phyloP scores from a whole-genome alignment of 2,797 vertebrate genomes.

The Brachymystax lenok region DNA sequence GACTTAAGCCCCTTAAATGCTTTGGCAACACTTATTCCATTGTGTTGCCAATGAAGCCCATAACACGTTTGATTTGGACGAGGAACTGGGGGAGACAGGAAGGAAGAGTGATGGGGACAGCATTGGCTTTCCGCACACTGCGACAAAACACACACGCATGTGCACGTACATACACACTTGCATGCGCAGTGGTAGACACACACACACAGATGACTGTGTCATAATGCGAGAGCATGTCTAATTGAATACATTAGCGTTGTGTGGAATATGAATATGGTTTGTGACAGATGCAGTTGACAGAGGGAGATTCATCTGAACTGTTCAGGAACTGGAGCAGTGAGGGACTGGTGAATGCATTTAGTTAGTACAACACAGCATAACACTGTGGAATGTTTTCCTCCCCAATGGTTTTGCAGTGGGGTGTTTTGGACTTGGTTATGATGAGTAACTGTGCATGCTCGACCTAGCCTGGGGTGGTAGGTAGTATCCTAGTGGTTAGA shows the following conservation, averaged over 20 bases:
- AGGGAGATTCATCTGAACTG: not conserved
- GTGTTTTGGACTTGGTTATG: not conserved
- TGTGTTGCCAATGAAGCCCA: conserved; percentile 79
- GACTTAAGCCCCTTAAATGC: conserved; percentile 83
- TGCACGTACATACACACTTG: conserved; percentile 46
- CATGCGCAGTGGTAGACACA: conserved; percentile 38
- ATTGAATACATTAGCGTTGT: conserved; percentile 42
- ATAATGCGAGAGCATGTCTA: conserved; percentile 45
- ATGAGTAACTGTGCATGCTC: not conserved
- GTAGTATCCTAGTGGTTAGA: no score
- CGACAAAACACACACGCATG: conserved; percentile 65
- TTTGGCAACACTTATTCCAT: conserved; percentile 83
- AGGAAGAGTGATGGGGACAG: conserved; percentile 39
- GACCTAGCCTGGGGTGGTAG: no score
- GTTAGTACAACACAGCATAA: not conserved
- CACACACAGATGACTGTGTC: conserved; percentile 42
- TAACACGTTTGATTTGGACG: conserved; percentile 79
- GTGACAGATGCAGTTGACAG: conserved; percentile 1
- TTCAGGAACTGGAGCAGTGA: not conserved
- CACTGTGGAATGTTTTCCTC: not conserved
- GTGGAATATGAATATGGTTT: not conserved
- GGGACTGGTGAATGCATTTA: not conserved
- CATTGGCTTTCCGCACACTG: conserved; percentile 58
- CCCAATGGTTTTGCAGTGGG: not conserved
- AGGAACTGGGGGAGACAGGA: conserved; percentile 29